These are phyloP conservation scores for Caranx ignobilis DNA, from an alignment of 2,113 vertebrate species.

Conservation along the genomic window DNA sequence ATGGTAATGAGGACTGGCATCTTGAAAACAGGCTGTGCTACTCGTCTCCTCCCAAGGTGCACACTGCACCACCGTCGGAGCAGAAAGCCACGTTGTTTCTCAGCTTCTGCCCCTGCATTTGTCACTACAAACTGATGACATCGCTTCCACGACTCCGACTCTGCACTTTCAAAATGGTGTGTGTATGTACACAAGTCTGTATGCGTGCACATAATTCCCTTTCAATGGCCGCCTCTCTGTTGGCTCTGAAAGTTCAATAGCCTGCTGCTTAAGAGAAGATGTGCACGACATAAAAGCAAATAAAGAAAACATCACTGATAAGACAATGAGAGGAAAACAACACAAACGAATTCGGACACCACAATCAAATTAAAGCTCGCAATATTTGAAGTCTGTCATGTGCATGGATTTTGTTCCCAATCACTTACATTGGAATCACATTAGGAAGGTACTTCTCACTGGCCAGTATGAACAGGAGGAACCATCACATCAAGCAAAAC, in stretches of 20 bases:
- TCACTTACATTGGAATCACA: neutral
- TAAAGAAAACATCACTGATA: neutral
- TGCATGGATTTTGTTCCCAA: neutral
- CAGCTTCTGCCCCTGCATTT: slow-evolving; percentile 45
- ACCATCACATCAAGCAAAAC: neutral
- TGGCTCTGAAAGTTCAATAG: neutral
- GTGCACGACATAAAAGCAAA: neutral
- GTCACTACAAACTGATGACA: slow-evolving; percentile 59
- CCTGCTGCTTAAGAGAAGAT: neutral
- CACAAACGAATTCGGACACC: neutral
- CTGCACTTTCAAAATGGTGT: neutral
- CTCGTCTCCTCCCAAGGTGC: slow-evolving; percentile 74
- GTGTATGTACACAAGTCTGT: neutral
- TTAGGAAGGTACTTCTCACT: neutral
- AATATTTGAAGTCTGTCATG: neutral
- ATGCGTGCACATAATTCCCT: neutral
- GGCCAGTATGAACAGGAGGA: neutral
- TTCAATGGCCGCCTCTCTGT: neutral
- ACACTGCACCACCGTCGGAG: slow-evolving; percentile 46
- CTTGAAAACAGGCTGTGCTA: slow-evolving; percentile 75
- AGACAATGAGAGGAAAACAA: neutral
- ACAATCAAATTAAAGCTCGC: neutral
- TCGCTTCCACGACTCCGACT: slow-evolving; percentile 21
- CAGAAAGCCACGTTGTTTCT: slow-evolving; percentile 51
- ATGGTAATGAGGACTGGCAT: slow-evolving; percentile 81